Evolutionary conservation across 2,113 vertebrate genomes (phyloP).

Genomic region (Psilopsiagon aurifrons): DNA sequence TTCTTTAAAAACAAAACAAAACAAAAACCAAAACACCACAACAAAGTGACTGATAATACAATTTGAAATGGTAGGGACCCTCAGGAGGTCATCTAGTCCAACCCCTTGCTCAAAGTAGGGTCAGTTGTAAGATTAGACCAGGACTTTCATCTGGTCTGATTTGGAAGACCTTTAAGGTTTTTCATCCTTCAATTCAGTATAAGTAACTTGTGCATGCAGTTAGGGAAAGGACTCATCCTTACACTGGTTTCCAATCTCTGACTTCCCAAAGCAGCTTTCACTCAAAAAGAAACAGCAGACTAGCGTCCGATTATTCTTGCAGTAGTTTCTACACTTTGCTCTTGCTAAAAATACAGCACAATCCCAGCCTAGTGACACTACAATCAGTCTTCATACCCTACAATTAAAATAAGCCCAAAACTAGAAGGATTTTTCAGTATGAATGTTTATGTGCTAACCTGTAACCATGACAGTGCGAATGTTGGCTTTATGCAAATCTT

Average conservation of each 20-base stretch:
- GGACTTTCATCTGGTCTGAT: neutral
- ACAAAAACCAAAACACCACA: neutral
- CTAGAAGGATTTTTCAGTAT: neutral
- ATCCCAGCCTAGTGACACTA: neutral
- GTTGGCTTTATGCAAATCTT: conserved; percentile 88
- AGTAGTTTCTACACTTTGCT: neutral
- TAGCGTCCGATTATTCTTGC: neutral
- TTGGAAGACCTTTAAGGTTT: neutral
- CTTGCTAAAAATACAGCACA: neutral
- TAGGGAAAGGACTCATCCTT: neutral
- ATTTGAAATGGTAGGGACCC: neutral
- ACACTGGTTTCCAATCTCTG: neutral
- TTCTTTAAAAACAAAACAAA: neutral
- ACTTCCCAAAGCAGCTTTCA: neutral
- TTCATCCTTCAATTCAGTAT: neutral
- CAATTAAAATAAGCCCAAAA: neutral
- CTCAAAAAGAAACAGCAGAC: neutral
- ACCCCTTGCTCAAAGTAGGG: neutral
- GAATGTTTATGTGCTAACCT: conserved; percentile 75
- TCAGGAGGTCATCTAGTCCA: neutral
- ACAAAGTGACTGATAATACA: neutral
- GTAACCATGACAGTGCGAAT: conserved; percentile 99
- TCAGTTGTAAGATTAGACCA: neutral
- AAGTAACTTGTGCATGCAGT: neutral
- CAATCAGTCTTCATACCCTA: neutral